These are phyloP conservation scores for Sinocyclocheilus grahami DNA, from an alignment of 2,113 vertebrate species.

Conservation along the genomic window DNA sequence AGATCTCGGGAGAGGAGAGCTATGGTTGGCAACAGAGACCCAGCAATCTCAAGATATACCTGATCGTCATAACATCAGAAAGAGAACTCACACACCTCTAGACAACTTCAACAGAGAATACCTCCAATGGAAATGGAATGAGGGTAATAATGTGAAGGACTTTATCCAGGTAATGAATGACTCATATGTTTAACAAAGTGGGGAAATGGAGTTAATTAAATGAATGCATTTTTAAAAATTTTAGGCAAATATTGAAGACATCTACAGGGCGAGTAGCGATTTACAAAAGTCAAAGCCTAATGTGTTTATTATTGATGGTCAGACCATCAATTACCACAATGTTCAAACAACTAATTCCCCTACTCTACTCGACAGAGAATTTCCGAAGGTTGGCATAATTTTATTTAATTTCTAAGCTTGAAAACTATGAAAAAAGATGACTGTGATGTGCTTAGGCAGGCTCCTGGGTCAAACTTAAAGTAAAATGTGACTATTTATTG, in stretches of 20 bases:
- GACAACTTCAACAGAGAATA: constrained; percentile 63
- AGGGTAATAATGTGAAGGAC: constrained; percentile 51
- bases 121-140: constrained; percentile 56
- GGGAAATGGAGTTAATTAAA: background rate
- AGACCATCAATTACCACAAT: constrained; percentile 76
- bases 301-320: constrained; percentile 51
- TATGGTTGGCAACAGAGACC: background rate
- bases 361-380: constrained; percentile 64
- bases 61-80: background rate
- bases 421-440: background rate
- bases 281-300: constrained; percentile 46
- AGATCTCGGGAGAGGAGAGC: constrained; percentile 52
- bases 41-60: background rate
- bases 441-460: too few relatives aligned
- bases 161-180: constrained; percentile 69
- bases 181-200: background rate
- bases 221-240: constrained; percentile 27
- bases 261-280: constrained; percentile 55
- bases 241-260: constrained; percentile 74
- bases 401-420: background rate
- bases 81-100: constrained; percentile 45
- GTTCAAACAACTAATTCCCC: constrained; percentile 77
- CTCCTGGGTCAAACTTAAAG: background rate
- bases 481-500: background rate
- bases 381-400: constrained; percentile 72